These are phyloP conservation scores for Uropetala carovei DNA, from an alignment of 2,888 invertebrate species.

Conservation along the genomic window DNA sequence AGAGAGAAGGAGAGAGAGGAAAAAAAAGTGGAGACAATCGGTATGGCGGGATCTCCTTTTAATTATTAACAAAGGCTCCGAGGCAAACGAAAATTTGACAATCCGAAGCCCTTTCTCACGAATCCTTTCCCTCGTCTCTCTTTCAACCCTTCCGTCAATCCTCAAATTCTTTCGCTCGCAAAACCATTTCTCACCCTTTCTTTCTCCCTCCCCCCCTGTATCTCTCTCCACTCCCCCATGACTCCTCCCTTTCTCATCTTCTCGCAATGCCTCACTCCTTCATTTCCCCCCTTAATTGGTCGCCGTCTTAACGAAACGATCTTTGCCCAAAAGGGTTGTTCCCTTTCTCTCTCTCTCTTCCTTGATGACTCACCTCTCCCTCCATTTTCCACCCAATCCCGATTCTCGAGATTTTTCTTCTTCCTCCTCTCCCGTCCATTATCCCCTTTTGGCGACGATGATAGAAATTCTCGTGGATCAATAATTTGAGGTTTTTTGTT, in stretches of 20 bases:
- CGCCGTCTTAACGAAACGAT: constrained; percentile 48
- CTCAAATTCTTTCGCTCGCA: neutral
- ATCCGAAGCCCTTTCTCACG: no score
- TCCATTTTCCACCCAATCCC: neutral
- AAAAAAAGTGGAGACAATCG: no score
- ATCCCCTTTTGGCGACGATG: neutral
- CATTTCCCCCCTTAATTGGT: constrained; percentile 30
- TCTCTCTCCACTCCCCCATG: neutral
- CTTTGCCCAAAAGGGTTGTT: constrained; percentile 25
- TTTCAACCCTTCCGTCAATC: neutral
- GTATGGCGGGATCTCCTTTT: neutral
- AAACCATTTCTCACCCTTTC: neutral
- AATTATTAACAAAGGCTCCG: constrained; percentile 13
- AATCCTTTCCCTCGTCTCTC: neutral
- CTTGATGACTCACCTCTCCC: neutral
- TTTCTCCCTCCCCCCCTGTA: neutral
- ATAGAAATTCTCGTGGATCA: neutral
- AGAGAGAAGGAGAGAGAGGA: no score
- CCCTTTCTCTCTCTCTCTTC: neutral
- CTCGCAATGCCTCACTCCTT: neutral
- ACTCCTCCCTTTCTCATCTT: neutral
- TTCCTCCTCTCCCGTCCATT: neutral
- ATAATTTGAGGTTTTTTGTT: no score
- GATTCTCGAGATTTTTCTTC: neutral
- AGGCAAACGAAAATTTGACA: neutral